Evolutionary conservation across 2,797 vertebrate species (phyloP).

Genomic region (Halcyon chelicuti): DNA sequence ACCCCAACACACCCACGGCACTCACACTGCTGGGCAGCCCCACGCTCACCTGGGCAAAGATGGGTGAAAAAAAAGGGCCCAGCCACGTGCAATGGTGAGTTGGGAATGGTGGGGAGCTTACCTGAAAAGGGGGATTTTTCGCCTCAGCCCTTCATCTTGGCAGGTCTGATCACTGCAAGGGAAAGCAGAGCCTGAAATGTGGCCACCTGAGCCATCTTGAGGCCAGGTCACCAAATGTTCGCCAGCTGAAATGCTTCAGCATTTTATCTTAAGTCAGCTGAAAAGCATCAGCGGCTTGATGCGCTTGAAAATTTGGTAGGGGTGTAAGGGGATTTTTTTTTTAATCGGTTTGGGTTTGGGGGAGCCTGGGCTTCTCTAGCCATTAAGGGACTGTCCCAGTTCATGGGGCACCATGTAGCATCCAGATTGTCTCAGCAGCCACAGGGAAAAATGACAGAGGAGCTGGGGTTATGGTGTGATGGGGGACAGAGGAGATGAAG

Average conservation of each 20-base stretch:
- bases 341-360: too few species aligned
- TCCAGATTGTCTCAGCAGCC: not conserved
- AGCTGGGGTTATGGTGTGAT: not conserved
- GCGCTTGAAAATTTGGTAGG: too few species aligned
- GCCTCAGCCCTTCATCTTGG: not conserved
- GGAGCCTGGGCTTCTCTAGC: not conserved
- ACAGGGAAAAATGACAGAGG: not conserved
- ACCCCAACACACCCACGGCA: fast-evolving
- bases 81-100: too few species aligned
- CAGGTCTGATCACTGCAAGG: not conserved
- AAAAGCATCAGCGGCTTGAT: too few species aligned
- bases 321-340: too few species aligned
- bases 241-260: not conserved
- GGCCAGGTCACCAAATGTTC: not conserved
- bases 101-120: not conserved
- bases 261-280: not conserved
- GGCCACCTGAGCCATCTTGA: not conserved
- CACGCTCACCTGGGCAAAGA: too few species aligned
- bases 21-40: not conserved
- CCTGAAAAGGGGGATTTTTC: not conserved
- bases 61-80: too few species aligned
- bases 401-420: not conserved
- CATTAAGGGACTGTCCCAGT: not conserved
- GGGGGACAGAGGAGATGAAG: not conserved
- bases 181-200: not conserved